These are phyloP conservation scores for Pseudorhiza aurosa DNA, from an alignment of 30 jellyfish, hydroid and myxozoan genomes.

Conservation along the genomic window DNA sequence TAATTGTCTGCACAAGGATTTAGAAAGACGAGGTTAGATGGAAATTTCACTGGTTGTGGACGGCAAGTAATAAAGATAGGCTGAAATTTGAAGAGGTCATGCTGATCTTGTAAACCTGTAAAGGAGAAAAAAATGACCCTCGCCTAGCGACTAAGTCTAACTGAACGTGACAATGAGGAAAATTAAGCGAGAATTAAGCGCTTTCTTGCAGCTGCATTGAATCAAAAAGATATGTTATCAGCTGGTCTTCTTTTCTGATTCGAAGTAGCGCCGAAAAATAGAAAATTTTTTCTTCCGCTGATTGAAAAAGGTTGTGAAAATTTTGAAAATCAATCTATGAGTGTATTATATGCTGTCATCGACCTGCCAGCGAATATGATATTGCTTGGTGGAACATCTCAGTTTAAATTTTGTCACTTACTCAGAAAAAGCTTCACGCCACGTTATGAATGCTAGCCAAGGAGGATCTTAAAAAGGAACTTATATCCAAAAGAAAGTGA, in stretches of 20 bases:
- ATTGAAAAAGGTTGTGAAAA: too few relatives aligned
- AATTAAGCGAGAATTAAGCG: conserved; percentile 27
- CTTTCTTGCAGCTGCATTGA: conserved; percentile 29
- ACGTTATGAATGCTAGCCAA: too few relatives aligned
- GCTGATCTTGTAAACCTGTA: conserved; percentile 52
- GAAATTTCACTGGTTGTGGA: conserved; percentile 45
- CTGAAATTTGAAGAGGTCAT: conserved; percentile 27
- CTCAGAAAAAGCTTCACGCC: too few relatives aligned
- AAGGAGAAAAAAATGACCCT: conserved; percentile 49
- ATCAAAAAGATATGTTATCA: neutral
- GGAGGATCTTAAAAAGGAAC: too few relatives aligned
- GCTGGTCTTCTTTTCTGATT: neutral
- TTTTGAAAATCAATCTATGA: too few relatives aligned
- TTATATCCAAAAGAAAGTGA: too few relatives aligned
- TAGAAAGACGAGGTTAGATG: conserved; percentile 13
- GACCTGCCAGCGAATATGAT: too few relatives aligned
- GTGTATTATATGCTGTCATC: too few relatives aligned
- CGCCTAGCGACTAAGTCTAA: conserved; percentile 60
- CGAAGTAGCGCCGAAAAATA: too few relatives aligned
- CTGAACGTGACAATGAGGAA: conserved; percentile 42
- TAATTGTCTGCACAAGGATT: conserved; percentile 43
- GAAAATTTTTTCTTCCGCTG: too few relatives aligned
- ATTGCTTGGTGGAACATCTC: too few relatives aligned
- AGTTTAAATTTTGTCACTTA: too few relatives aligned
- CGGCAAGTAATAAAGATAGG: conserved; percentile 36